Evolutionary conservation across 2,797 vertebrate genomes (phyloP).

Genomic region (Tokudaia tokunoshimensis): DNA sequence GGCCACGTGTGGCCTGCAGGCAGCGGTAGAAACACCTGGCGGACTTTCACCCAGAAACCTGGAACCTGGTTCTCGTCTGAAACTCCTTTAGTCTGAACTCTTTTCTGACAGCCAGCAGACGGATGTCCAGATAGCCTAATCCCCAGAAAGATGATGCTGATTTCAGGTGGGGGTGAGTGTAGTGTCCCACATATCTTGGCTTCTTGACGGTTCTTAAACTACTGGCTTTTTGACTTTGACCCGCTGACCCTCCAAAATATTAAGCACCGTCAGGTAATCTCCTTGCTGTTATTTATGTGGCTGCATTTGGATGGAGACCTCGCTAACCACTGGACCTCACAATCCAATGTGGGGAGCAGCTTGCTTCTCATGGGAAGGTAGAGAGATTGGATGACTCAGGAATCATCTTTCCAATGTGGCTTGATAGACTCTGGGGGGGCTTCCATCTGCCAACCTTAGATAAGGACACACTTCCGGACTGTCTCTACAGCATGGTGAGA

Average conservation of each 20-base stretch:
- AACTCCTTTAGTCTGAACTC: neutral
- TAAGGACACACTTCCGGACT: neutral
- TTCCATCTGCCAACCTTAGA: neutral
- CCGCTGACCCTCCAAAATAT: neutral
- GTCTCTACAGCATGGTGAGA: neutral
- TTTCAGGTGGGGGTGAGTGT: neutral
- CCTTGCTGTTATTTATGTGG: neutral
- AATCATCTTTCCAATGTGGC: neutral
- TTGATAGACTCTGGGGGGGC: neutral
- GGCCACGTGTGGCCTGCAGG: neutral
- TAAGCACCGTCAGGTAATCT: neutral
- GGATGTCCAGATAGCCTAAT: no score
- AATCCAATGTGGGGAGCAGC: neutral
- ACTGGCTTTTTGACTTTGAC: neutral
- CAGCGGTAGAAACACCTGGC: neutral
- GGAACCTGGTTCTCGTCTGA: neutral
- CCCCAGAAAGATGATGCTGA: neutral
- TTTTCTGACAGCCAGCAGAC: neutral
- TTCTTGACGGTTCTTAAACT: neutral
- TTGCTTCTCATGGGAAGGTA: neutral
- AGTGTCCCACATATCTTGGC: neutral
- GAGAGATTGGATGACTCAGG: neutral
- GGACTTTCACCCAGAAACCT: neutral
- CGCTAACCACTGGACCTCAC: neutral
- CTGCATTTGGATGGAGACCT: neutral